Evolutionary conservation across 2,113 vertebrate species (phyloP).

Genomic region (Dipodomys ordii): DNA sequence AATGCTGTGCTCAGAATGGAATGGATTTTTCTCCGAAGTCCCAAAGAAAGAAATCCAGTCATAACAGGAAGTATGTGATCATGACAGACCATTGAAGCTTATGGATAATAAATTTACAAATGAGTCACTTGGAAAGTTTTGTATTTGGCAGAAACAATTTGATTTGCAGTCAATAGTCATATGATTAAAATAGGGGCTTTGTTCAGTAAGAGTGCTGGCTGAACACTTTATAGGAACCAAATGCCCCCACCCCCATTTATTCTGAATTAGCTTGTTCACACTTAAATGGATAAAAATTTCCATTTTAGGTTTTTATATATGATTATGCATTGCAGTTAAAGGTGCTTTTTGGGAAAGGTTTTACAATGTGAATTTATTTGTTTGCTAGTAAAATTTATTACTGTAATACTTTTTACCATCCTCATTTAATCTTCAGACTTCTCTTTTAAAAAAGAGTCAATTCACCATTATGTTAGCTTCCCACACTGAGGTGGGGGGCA

Average conservation of each 20-base stretch:
- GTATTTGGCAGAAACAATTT: slow-evolving; percentile 69
- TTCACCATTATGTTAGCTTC: slow-evolving; percentile 70
- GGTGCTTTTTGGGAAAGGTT: slow-evolving; percentile 74
- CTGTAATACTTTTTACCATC: slow-evolving; percentile 76
- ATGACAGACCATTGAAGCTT: slow-evolving; percentile 48
- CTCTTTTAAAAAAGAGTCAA: slow-evolving; percentile 70
- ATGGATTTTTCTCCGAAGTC: background rate
- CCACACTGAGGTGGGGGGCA: background rate
- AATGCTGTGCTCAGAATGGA: background rate
- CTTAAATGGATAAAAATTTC: slow-evolving; percentile 74
- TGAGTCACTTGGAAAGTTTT: slow-evolving; percentile 75
- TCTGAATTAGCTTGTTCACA: slow-evolving; percentile 77
- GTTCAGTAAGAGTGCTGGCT: slow-evolving; percentile 64
- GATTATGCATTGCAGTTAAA: slow-evolving; percentile 78
- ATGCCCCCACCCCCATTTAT: slow-evolving; percentile 63
- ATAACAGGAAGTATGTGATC: background rate
- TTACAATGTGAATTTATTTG: slow-evolving; percentile 82
- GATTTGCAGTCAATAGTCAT: slow-evolving; percentile 71
- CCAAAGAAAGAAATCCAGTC: background rate
- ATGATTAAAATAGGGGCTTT: slow-evolving; percentile 80
- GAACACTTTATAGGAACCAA: slow-evolving; percentile 69
- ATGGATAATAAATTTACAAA: slow-evolving; percentile 55
- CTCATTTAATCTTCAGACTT: slow-evolving; percentile 67
- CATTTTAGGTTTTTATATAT: slow-evolving; percentile 81
- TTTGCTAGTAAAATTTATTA: slow-evolving; percentile 83